Base-by-base conservation (phyloP, 2,113 vertebrate species). In the Barnardius zonarius region DNA sequence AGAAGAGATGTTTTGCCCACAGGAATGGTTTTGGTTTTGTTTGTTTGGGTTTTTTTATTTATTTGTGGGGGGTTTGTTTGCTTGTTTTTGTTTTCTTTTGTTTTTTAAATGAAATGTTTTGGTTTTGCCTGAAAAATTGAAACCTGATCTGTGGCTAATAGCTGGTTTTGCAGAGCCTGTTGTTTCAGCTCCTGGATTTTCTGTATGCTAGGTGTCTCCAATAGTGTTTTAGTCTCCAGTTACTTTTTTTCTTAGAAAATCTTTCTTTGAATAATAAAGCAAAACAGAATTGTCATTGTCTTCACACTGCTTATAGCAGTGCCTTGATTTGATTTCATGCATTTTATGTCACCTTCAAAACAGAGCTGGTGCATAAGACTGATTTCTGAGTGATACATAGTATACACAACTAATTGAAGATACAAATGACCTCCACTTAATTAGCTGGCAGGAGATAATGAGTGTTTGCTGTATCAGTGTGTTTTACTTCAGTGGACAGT, bases 211-310 rank as follows among this genome's bases (percentile, higher is more conserved):
- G 41, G 27, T 16, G 20, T 41, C 24, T 88, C 59, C 86, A 83
- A 44, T 18, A 62, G 14, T 41, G 18, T 66, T 93, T 81, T 80
- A 86, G 51, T 76, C 59, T 94, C 70, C 37, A 83, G 59, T 83
- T 59, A 46, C 5, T 2, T 83, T 88, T 94, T 93, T 79, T 86
- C 72, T 73, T 85, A 63, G n/a, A 85, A 93, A 74, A 77, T 88
- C 48, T 76, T 91, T 41, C 59, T 90, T 54, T 86, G 57, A 79
- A 87, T 87, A 90, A 85, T 93, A 84, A 93, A 94, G 13, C 39
- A 72, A 87, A 95, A 27, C 6, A 11, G 62, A 83, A 66, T 57
- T 83, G 51, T 77, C 72, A 74, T 67, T 86, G 54, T 57, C 57
- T 87, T 91, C 63, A 73, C n/a, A 14, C 19, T 68, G n/a, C 1